Base-by-base conservation (phyloP, 1,140 invertebrate species). In the Heliconius hermathena region DNA sequence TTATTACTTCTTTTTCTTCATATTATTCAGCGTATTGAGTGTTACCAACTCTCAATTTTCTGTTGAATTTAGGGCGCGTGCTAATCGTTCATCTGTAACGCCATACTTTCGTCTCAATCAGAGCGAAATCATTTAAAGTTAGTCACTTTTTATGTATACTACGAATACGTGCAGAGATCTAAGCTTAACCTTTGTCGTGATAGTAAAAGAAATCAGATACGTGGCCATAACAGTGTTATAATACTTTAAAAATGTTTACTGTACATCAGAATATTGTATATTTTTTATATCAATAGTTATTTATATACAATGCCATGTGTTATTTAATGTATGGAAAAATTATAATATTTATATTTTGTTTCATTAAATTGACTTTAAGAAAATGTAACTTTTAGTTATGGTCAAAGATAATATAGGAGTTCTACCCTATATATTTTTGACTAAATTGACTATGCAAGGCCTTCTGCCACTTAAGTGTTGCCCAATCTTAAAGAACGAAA, bases 21-120 rank as follows among this genome's bases (percentile, higher is more conserved):
- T 9, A 46, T 3, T 52, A 52, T 66, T 26, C 60, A 13, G 4
- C 3, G 60, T 0, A 66, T 29, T 66, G 13, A 3, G 60, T 66
- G 60, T 66, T n/a, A 16, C 20, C 20, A 29, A 66, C 26, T 66
- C 60, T 26, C 13, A 11, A 29, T 22, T 66, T 66, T 66, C 60
- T 66, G 26, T 16, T 16, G 26, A 66, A 66, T 66, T 66, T 29
- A 66, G 26, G 60, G 60, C 60, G 13, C 22, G 60, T 29, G 60
- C 2, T 66, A 29, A 66, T 66, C 60, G 60, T 29, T 29, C 60
- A 66, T 66, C 60, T 66, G 60, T 66, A 66, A 66, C 60, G 60
- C 26, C 60, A 29, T 66, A 66, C 60, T 66, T 66, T 66, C 60
- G 5, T 66, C 60, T 66, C 26, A 66, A 66, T 26, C 60, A 29